Base-by-base conservation (phyloP, 2,888 invertebrate species). In the Eumerus sabulonum region DNA sequence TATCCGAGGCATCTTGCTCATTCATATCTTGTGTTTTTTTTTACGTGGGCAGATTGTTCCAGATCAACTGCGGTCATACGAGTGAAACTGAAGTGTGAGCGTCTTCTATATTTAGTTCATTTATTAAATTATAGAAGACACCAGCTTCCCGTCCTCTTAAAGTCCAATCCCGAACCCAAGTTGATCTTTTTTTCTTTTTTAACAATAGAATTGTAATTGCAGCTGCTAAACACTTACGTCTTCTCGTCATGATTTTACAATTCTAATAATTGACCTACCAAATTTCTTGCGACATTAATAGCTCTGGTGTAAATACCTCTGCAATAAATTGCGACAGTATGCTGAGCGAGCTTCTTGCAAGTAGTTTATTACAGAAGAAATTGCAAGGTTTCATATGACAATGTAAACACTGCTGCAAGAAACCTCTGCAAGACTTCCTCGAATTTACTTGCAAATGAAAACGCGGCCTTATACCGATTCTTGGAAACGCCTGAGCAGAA, bases 101-200 rank as follows among this genome's bases (percentile, higher is more conserved):
- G 35, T 57, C 19, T 57, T 57, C 14, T 60, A 40, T 50, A 60
- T 60, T 60, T 40, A 60, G 60, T 40, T 60, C 60, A 40, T 60
- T 60, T 19, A 60, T 48, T 60, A 19, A 60, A 60, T 60, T 50
- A 60, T 38, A 60, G 50, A 50, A 50, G 50, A 19, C 60, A 60
- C 57, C 57, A 50, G 40, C 48, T 57, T 60, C 54, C 54, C 42
- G 54, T 54, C 54, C 40, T 54, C 54, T 38, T 53, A 38, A 53
- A 53, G 14, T 53, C 38, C 16, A 38, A 36, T 53, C 40, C 12
- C 53, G 53, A 38, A 5, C 16, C 17, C 18, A 38, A 17, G n/a
- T 18, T 53, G 16, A 53, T n/a, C 16, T 53, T 53, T 36, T 38
- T 38, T 36, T 38, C 40, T 16, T 53, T 38, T 53, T 53, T 50